These are phyloP conservation scores for Xenus cinereus DNA, from an alignment of 2,113 vertebrate genomes.

Conservation along the genomic window DNA sequence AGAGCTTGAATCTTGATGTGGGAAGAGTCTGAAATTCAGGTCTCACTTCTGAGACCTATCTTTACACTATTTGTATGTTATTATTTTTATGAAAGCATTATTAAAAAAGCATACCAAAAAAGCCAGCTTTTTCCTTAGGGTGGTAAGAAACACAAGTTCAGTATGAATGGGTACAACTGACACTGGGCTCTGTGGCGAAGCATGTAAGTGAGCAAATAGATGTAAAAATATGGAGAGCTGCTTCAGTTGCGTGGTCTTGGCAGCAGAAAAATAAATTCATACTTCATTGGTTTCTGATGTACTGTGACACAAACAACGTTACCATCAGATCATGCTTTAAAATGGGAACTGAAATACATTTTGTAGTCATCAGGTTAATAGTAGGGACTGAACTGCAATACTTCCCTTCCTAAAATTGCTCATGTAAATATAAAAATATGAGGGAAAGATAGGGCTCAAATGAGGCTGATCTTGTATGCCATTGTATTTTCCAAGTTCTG, in stretches of 20 bases:
- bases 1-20: background rate
- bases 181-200: background rate
- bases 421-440: background rate
- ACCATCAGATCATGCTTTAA: background rate
- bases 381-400: background rate
- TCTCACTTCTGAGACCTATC: background rate
- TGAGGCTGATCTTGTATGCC: background rate
- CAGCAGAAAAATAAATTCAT: conserved; percentile 7
- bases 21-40: background rate
- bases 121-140: background rate
- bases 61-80: background rate
- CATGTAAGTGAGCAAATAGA: background rate
- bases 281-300: conserved; percentile 38
- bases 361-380: background rate
- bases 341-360: conserved; percentile 15
- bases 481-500: conserved; percentile 56
- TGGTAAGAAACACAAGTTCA: background rate
- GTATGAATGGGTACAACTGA: background rate
- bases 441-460: background rate
- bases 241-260: background rate
- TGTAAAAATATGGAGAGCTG: conserved; percentile 22
- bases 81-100: background rate
- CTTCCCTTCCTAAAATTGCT: background rate
- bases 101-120: background rate
- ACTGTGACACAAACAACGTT: background rate